phyloP scores from a whole-genome alignment of 1,140 invertebrate species.

The Lucilia sericata region DNA sequence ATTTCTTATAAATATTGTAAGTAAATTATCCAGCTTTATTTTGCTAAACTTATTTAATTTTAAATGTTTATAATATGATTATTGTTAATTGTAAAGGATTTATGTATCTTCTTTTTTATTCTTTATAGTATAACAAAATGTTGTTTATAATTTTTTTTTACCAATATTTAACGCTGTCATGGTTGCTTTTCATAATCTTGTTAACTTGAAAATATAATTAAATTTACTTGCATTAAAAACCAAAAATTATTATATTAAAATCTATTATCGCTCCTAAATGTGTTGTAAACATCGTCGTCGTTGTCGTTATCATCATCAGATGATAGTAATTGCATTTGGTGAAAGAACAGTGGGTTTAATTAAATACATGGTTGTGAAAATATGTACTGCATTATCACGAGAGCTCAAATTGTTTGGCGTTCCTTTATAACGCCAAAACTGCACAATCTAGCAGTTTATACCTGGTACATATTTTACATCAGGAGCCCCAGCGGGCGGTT shows the following conservation, averaged over 20 bases:
- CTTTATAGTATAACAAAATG: no score
- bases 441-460: no score
- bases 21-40: neutral
- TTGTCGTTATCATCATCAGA: neutral
- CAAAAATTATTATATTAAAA: slow-evolving; percentile 10
- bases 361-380: no score
- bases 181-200: neutral
- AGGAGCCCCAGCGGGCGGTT: no score
- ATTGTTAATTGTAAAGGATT: neutral
- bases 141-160: neutral
- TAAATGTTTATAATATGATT: neutral
- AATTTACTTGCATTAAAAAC: neutral
- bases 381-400: no score
- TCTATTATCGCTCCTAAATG: slow-evolving; percentile 31
- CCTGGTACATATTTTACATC: no score
- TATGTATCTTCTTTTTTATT: neutral
- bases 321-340: slow-evolving; percentile 22
- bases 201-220: slow-evolving; percentile 14
- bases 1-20: no score
- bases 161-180: slow-evolving; percentile 9
- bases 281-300: slow-evolving; percentile 15
- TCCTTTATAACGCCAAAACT: no score
- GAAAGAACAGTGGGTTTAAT: neutral
- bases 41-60: neutral
- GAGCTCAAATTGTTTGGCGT: no score